A percentile compares a stretch with the other conserved stretches of the same genome.
Evolutionary conservation across 2,113 vertebrate genomes (phyloP).

Genomic region (Polypterus senegalus): DNA sequence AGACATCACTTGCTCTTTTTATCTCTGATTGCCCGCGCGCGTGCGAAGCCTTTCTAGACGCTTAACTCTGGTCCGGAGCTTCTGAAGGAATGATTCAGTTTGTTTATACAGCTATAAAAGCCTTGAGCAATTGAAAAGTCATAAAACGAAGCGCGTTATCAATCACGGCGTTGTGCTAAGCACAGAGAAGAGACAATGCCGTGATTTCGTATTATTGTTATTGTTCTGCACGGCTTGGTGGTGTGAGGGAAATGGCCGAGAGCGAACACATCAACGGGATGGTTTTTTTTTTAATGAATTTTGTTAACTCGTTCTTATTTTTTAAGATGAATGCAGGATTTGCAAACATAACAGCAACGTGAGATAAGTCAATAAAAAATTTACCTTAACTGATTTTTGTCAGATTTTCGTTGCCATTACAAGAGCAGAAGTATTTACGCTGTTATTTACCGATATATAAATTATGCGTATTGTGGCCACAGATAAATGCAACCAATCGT

Average conservation of each 20-base stretch:
- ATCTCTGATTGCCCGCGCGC: not conserved
- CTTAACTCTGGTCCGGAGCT: conserved; percentile 44
- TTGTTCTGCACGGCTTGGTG: conserved; percentile 50
- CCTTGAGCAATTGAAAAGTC: conserved; percentile 78
- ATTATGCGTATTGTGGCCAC: conserved; percentile 1
- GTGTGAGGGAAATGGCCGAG: too few species aligned
- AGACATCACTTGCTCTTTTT: conserved; percentile 16
- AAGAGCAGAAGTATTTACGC: conserved; percentile 31
- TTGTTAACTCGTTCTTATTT: too few species aligned
- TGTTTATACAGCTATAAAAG: conserved; percentile 89
- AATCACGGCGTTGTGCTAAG: conserved; percentile 66
- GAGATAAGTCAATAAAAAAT: too few species aligned
- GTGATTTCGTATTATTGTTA: conserved; percentile 67
- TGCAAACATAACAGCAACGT: too few species aligned
- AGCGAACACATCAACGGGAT: too few species aligned
- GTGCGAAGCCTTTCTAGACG: conserved; percentile 25
- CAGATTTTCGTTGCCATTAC: too few species aligned
- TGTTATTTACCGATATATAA: conserved; percentile 57
- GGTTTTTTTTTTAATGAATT: too few species aligned
- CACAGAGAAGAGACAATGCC: conserved; percentile 68
- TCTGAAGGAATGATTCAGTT: conserved; percentile 72
- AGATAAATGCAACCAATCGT: too few species aligned
- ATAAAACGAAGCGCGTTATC: conserved; percentile 81
- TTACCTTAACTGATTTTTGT: too few species aligned
- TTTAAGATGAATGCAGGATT: too few species aligned